Base-by-base conservation (phyloP, 2,113 vertebrate genomes). In the Scytalopus superciliaris region DNA sequence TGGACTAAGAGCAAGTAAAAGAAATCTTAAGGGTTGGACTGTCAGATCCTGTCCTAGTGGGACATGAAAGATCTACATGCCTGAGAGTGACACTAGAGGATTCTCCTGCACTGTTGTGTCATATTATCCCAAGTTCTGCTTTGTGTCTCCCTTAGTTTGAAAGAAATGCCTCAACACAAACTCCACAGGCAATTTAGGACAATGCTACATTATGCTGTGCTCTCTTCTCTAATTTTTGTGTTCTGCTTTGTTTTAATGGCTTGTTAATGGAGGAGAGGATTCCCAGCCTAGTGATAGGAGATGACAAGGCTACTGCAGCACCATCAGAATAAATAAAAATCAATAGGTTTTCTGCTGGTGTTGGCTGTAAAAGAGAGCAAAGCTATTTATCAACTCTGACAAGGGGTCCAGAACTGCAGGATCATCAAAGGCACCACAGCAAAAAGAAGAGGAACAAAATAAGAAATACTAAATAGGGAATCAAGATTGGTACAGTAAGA, bases 291-390 rank as follows among this genome's bases (percentile, higher is more conserved):
- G 83, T 97, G 97, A 98, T 98, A 94, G 77, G 92, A 97, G 79
- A 96, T 97, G 98, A 98, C 97, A 98, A 97, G 92, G 98, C 96
- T 95, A 97, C 96, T 95, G 96, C 96, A 94, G 95, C 85, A 93
- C 91, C 72, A 97, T 94, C 93, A 96, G 89, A 97, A 95, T 95
- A 98, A 98, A 98, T 98, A 97, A 98, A 98, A 98, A 98, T 98
- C 97, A 98, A 98, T 97, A 97, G 81, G 40, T 82, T 97, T 97
- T 97, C 90, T 94, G 93, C 92, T 96, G 89, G 89, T 96, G 97
- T 90, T 97, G 84, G 90, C 90, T 94, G 91, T 88, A 96, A 92
- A 91, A 89, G 92, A 92, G 64, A 97, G 70, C n/a, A 95, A 95
- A 96, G 77, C 93, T 96, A 96, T 97, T 97, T 94, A 97, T 97